A percentile compares a stretch with the other conserved stretches of the same genome.
Conservation (phyloP, 2,113 vertebrate genomes). For the Neofelis nebulosa region DNA sequence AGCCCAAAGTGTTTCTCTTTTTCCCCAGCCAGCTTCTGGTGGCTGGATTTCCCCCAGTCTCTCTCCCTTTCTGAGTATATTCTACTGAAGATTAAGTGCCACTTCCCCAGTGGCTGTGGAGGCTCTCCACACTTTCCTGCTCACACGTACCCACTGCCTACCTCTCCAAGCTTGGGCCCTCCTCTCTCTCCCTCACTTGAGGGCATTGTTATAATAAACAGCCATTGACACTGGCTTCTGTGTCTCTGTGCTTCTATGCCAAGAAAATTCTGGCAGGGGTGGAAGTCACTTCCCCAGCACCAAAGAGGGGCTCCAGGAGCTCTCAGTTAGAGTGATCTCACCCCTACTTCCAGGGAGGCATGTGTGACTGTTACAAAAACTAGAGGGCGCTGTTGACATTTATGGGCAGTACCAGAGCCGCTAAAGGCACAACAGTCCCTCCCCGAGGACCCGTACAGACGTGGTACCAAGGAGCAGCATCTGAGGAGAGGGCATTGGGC, state of each 20-base stretch:
- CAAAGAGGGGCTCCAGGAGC: background rate
- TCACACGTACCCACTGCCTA: background rate
- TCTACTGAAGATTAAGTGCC: background rate
- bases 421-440: background rate
- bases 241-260: background rate
- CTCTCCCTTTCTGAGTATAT: background rate
- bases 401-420: background rate
- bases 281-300: background rate
- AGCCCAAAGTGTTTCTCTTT: background rate
- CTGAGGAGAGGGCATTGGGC: background rate
- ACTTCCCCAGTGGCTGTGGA: background rate
- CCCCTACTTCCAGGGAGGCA: background rate
- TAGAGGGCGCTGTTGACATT: background rate
- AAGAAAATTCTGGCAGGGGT: background rate
- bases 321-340: background rate
- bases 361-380: background rate
- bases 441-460: fast-evolving
- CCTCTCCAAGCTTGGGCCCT: background rate
- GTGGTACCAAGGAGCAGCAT: fast-evolving
- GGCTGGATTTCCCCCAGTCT: background rate
- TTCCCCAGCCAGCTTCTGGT: background rate
- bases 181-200: background rate
- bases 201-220: constrained; percentile 29
- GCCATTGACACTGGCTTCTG: background rate
- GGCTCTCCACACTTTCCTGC: background rate